A percentile compares a stretch with the other conserved stretches of the same genome.
These are phyloP conservation scores for Leptinotarsa texana DNA, from an alignment of 1,140 invertebrate genomes.

Conservation along the genomic window DNA sequence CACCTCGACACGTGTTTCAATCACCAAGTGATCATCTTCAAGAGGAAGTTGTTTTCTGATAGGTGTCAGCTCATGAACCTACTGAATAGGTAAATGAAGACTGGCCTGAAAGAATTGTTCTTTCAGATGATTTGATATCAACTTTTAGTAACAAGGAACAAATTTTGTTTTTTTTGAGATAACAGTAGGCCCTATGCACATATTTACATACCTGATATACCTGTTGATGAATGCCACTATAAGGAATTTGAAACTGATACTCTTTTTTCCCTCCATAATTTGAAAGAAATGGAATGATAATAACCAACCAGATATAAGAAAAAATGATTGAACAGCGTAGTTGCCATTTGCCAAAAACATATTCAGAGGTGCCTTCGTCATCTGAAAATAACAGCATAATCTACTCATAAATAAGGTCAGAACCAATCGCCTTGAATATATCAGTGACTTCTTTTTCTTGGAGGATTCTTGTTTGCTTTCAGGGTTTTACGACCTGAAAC, in stretches of 20 bases:
- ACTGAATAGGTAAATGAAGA: no score
- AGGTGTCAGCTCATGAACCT: no score
- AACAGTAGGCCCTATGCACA: background rate
- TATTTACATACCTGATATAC: constrained; percentile 38
- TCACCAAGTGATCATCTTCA: no score
- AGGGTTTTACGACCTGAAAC: no score
- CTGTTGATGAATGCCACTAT: constrained; percentile 36
- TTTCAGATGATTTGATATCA: no score
- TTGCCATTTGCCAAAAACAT: constrained; percentile 41
- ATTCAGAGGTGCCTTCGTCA: constrained; percentile 33
- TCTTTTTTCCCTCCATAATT: constrained; percentile 30
- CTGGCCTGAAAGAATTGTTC: no score
- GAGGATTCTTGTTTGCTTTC: no score
- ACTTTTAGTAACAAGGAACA: no score
- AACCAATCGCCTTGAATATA: background rate
- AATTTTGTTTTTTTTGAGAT: no score
- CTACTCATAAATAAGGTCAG: background rate
- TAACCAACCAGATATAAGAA: constrained; percentile 45
- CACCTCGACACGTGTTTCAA: no score
- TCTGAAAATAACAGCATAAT: constrained; percentile 30
- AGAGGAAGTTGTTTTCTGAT: no score
- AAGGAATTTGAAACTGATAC: constrained; percentile 27
- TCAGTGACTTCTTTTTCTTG: no score
- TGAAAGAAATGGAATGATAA: constrained; percentile 40
- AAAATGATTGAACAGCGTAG: constrained; percentile 43